Conservation (phyloP, 2,113 vertebrate species). For the Benitochromis conjunctus region DNA sequence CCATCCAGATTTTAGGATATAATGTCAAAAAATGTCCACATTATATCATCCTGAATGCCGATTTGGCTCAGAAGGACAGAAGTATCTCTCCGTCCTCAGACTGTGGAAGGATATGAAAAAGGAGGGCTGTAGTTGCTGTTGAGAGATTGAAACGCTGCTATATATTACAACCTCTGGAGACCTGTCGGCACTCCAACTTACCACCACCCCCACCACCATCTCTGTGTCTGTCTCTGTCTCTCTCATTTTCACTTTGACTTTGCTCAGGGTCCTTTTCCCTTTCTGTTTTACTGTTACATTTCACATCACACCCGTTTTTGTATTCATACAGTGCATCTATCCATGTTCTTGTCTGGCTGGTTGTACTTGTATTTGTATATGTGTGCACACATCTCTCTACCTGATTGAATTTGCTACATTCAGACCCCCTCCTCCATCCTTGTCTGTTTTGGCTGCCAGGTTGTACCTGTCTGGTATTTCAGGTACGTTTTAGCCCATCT, state of each 20-base stretch:
- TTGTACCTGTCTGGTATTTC: constrained; percentile 53
- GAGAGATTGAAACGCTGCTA: constrained; percentile 72
- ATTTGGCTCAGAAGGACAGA: constrained; percentile 69
- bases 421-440: not conserved
- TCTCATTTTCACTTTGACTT: constrained; percentile 50
- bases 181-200: constrained; percentile 52
- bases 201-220: not conserved
- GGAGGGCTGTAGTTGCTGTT: constrained; percentile 69
- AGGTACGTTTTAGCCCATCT: constrained; percentile 27
- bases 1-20: constrained; percentile 52
- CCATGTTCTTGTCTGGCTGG: constrained; percentile 42
- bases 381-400: constrained; percentile 22
- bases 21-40: constrained; percentile 62
- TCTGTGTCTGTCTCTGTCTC: constrained; percentile 1
- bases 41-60: constrained; percentile 69
- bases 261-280: constrained; percentile 46
- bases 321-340: constrained; percentile 46
- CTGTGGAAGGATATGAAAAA: constrained; percentile 62
- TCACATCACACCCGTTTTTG: constrained; percentile 36
- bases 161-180: constrained; percentile 71
- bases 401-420: constrained; percentile 49
- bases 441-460: constrained; percentile 49
- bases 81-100: constrained; percentile 53
- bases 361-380: constrained; percentile 31
- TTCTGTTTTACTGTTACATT: constrained; percentile 41